Evolutionary conservation across 2,113 vertebrate species (phyloP).

Genomic region (Mesitornis unicolor): DNA sequence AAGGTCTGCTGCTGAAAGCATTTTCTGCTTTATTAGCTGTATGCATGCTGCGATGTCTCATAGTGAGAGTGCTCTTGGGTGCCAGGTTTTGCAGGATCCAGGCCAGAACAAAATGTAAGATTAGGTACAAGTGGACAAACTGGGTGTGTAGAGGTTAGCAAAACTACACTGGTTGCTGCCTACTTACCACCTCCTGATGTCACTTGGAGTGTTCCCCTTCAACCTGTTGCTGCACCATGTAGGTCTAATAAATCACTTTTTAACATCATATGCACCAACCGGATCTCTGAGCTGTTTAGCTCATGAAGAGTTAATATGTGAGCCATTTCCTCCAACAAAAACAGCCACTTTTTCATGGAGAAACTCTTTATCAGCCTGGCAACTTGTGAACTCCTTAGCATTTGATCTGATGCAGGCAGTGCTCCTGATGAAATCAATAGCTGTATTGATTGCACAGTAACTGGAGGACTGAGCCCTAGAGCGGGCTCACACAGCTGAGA

Average conservation of each 20-base stretch:
- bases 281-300: neutral
- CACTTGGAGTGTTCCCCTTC: neutral
- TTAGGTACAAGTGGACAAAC: neutral
- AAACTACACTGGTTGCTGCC: neutral
- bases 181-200: neutral
- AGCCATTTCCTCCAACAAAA: neutral
- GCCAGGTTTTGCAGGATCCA: neutral
- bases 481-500: neutral
- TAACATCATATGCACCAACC: neutral
- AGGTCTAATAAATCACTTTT: neutral
- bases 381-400: constrained; percentile 9
- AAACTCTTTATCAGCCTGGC: constrained; percentile 22
- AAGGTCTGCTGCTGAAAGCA: constrained; percentile 30
- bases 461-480: neutral
- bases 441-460: constrained; percentile 3
- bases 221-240: neutral
- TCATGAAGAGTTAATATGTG: neutral
- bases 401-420: constrained; percentile 16
- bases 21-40: constrained; percentile 49
- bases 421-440: constrained; percentile 31
- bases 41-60: neutral
- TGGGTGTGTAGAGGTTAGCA: neutral
- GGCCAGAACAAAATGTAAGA: constrained; percentile 17
- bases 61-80: neutral
- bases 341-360: neutral